Conservation (phyloP, 2,797 vertebrate genomes). For the Microctenopoma stevenorrisi region DNA sequence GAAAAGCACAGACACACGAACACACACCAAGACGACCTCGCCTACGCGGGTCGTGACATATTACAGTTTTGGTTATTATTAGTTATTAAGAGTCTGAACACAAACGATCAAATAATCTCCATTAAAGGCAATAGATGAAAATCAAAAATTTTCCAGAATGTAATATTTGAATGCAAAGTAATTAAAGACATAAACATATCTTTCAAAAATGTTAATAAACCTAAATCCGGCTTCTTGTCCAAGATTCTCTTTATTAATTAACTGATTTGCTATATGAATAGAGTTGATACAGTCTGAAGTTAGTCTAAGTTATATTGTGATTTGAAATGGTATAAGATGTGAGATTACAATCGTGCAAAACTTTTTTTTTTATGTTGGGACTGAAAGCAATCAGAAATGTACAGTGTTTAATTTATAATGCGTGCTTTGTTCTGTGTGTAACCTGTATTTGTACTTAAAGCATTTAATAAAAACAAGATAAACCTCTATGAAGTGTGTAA, state of each 20-base stretch:
- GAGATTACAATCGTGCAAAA: constrained; percentile 91
- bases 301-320: constrained; percentile 89
- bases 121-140: constrained; percentile 64
- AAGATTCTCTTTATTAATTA: constrained; percentile 75
- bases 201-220: constrained; percentile 52
- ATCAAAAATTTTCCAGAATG: constrained; percentile 25
- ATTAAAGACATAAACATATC: constrained; percentile 22
- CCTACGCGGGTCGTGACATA: too few relatives aligned
- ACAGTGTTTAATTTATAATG: constrained; percentile 90
- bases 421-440: constrained; percentile 98
- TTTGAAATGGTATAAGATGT: constrained; percentile 88
- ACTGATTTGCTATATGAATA: constrained; percentile 82
- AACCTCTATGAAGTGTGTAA: constrained; percentile 95
- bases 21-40: too few relatives aligned
- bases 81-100: constrained; percentile 11
- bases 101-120: constrained; percentile 18
- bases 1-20: constrained; percentile 8
- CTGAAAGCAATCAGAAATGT: constrained; percentile 91
- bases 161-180: constrained; percentile 37
- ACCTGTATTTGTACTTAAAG: constrained; percentile 97
- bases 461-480: constrained; percentile 94
- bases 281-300: constrained; percentile 82
- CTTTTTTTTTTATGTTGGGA: constrained; percentile 85
- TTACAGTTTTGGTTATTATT: background rate
- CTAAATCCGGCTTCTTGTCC: constrained; percentile 41